These are phyloP conservation scores for Sarcophaga peregrina DNA, from an alignment of 1,140 invertebrate genomes.

Conservation along the genomic window DNA sequence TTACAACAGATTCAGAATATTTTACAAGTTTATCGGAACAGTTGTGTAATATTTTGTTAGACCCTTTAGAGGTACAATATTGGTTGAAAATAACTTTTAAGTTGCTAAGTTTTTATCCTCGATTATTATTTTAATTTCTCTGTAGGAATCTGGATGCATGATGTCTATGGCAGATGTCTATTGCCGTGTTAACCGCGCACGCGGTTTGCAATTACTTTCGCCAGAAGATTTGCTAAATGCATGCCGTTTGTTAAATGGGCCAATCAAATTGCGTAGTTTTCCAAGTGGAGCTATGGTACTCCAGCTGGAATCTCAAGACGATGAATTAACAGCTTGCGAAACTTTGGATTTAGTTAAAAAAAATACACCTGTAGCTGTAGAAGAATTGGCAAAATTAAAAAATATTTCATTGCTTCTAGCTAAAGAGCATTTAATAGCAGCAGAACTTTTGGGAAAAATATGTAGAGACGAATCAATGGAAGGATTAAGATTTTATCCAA, in stretches of 20 bases:
- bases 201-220: conserved; percentile 89
- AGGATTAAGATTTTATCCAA: conserved; percentile 92
- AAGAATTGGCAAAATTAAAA: conserved; percentile 83
- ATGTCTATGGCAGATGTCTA: conserved; percentile 97
- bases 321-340: conserved; percentile 79
- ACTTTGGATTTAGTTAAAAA: conserved; percentile 81
- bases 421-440: conserved; percentile 84
- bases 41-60: conserved; percentile 83
- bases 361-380: conserved; percentile 80
- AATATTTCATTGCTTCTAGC: conserved; percentile 90
- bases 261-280: conserved; percentile 84
- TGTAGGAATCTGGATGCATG: conserved; percentile 91
- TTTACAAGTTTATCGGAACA: conserved; percentile 88
- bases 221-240: conserved; percentile 95
- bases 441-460: conserved; percentile 85
- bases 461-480: conserved; percentile 95
- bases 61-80: conserved; percentile 79
- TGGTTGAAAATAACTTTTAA: background rate
- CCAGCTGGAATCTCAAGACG: conserved; percentile 82
- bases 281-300: conserved; percentile 92
- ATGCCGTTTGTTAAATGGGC: conserved; percentile 79
- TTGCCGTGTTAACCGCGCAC: conserved; percentile 92
- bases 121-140: conserved; percentile 6
- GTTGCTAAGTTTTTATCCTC: background rate
- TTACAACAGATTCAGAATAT: conserved; percentile 88